Conservation (phyloP, 1,140 invertebrate species). For the Aphidius ervi region DNA sequence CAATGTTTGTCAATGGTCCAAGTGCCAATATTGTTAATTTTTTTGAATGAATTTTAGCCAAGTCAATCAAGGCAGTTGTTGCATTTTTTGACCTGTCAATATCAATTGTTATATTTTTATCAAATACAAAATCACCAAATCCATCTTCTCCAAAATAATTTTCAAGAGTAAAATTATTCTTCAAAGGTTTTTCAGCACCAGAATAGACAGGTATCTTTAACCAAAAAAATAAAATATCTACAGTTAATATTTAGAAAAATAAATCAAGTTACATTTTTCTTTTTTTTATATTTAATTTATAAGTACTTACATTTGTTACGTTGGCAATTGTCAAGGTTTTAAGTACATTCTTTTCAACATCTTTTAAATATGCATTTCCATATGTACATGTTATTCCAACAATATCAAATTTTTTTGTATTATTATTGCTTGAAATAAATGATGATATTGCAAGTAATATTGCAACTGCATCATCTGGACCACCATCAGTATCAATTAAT, state of each 20-base stretch:
- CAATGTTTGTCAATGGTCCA: conserved; percentile 63
- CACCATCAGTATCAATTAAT: conserved; percentile 57
- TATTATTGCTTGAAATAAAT: conserved; percentile 22
- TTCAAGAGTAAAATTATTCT: conserved; percentile 29
- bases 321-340: conserved; percentile 55
- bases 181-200: conserved; percentile 43
- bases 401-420: conserved; percentile 35
- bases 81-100: conserved; percentile 45
- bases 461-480: conserved; percentile 57
- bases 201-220: conserved; percentile 53
- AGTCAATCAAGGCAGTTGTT: conserved; percentile 39
- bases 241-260: too few species aligned
- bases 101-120: conserved; percentile 31
- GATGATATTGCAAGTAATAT: conserved; percentile 49
- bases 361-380: conserved; percentile 59
- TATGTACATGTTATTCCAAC: conserved; percentile 61
- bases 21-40: conserved; percentile 54
- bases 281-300: too few species aligned
- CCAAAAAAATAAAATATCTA: conserved; percentile 1
- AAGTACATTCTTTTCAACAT: conserved; percentile 58
- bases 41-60: conserved; percentile 48
- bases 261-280: too few species aligned
- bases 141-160: conserved; percentile 53
- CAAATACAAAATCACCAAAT: conserved; percentile 52
- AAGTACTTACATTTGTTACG: conserved; percentile 52